These are phyloP conservation scores for Chrysodeixis includens DNA, from an alignment of 2,888 invertebrate genomes.

Conservation along the genomic window DNA sequence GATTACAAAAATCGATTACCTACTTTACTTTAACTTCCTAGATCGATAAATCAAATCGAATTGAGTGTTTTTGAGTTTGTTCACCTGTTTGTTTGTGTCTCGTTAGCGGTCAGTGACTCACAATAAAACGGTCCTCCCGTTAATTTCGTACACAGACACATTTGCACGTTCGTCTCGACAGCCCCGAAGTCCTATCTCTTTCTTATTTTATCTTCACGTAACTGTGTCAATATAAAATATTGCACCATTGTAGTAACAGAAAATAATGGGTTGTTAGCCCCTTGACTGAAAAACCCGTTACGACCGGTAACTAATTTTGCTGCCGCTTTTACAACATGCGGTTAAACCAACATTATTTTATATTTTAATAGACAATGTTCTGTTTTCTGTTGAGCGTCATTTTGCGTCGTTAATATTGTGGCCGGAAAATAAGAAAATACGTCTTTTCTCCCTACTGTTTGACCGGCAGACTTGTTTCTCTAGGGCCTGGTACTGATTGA, in stretches of 20 bases:
- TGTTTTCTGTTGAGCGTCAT: neutral
- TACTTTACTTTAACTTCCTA: constrained; percentile 45
- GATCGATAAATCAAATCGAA: constrained; percentile 45
- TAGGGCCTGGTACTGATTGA: neutral
- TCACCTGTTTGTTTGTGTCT: constrained; percentile 71
- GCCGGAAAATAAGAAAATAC: neutral
- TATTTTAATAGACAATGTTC: neutral
- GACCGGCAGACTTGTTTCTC: neutral
- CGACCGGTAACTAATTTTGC: constrained; percentile 13
- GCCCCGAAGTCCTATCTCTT: constrained; percentile 56
- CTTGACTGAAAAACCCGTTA: constrained; percentile 13
- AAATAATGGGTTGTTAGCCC: constrained; percentile 19
- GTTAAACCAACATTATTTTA: constrained; percentile 18
- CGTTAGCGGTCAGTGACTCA: constrained; percentile 71
- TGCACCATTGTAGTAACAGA: constrained; percentile 33
- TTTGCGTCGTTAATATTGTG: neutral
- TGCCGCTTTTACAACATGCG: constrained; percentile 13
- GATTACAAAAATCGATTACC: constrained; percentile 53
- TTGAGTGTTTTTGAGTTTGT: constrained; percentile 67
- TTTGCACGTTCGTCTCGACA: constrained; percentile 59
- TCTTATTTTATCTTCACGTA: constrained; percentile 49
- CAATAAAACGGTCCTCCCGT: constrained; percentile 71
- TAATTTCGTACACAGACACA: constrained; percentile 68
- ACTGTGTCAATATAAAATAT: constrained; percentile 43
- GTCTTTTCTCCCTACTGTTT: neutral